phyloP scores from a whole-genome alignment of 2,797 vertebrate species.

The Micromesistius poutassou region DNA sequence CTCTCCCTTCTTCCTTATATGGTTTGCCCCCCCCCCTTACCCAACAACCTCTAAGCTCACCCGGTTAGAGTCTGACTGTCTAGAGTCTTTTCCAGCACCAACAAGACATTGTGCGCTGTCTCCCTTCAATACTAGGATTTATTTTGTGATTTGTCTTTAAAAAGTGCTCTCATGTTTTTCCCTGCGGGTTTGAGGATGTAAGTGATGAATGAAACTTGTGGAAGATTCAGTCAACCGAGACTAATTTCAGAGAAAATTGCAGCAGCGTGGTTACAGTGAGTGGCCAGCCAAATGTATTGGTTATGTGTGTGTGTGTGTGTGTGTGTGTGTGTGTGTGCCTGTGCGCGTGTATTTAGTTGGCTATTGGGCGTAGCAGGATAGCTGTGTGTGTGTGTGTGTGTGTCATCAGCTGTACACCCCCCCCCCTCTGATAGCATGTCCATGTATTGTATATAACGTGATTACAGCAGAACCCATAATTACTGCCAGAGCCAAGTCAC shows the following conservation, averaged over 20 bases:
- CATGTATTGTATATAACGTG: conserved; percentile 38
- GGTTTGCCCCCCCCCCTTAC: too few relatives aligned
- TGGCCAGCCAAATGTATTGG: background rate
- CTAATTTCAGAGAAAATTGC: background rate
- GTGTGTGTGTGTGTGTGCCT: conserved; percentile 1
- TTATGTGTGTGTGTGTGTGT: conserved; percentile 3
- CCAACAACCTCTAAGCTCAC: background rate
- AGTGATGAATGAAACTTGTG: background rate
- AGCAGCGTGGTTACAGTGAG: background rate
- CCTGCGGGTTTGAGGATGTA: background rate
- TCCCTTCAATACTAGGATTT: background rate
- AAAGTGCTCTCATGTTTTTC: background rate
- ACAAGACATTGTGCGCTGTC: background rate
- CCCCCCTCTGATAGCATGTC: conserved; percentile 22
- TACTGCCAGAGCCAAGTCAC: conserved; percentile 39
- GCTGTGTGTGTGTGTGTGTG: background rate
- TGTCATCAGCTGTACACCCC: background rate
- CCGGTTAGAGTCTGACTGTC: background rate
- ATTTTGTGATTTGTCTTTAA: background rate
- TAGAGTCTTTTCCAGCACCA: background rate
- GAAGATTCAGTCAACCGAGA: background rate
- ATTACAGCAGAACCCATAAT: conserved; percentile 51
- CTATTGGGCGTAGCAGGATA: background rate
- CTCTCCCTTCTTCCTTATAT: too few relatives aligned
- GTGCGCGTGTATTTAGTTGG: conserved; percentile 2